Evolutionary conservation across 2,113 vertebrate species (phyloP), one percentile per base, ranked within the genome.

Genomic region (Aspiorhynchus laticeps): DNA sequence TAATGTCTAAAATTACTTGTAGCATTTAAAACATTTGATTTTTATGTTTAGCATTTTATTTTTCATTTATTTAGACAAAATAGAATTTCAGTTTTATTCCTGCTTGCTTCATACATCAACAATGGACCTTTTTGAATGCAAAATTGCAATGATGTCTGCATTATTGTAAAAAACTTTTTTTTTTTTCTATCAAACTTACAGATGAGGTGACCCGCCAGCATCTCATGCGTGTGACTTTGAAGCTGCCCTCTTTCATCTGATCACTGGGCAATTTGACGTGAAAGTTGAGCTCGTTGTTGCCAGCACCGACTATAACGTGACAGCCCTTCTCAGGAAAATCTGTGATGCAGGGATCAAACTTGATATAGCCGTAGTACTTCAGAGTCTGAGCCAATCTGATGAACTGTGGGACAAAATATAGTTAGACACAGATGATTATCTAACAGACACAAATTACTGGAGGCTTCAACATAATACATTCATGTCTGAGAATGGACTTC

Each of bases 321-420:
- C 98, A 99, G 26, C 97, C 97, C 91, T 98, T 98, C 92, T 99
- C 98, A 0, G 98, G 98, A 93, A 99, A 99, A 94, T 99, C 98
- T 0, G 98, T 99, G 90, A 99, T 24, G 1, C 98, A 99, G 28
- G 98, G 97, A 83, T 99, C 98, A 0, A 99, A 99, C 93, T 99
- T 98, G 91, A 99, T 96, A 89, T 98, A 99, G 80, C 98, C 97
- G 0, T 97, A 99, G 91, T 99, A 99, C 92, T 99, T 97, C 12
- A 99, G 96, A 0, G 98, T 99, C 93, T 99, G 98, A 0, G 97
- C 97, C 92, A 99, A 92, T 88, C 97, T 95, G 91, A 99, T 97
- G 89, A 98, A 98, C 98, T 99, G 92, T 2, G 9, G 86, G 89
- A 89, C 36, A 90, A 80, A 53, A 78, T 41, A 65, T 69, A 75